Evolutionary conservation across 2,888 invertebrate genomes (phyloP), one percentile per base, ranked within the genome.

Genomic region (Drosophila merina): DNA sequence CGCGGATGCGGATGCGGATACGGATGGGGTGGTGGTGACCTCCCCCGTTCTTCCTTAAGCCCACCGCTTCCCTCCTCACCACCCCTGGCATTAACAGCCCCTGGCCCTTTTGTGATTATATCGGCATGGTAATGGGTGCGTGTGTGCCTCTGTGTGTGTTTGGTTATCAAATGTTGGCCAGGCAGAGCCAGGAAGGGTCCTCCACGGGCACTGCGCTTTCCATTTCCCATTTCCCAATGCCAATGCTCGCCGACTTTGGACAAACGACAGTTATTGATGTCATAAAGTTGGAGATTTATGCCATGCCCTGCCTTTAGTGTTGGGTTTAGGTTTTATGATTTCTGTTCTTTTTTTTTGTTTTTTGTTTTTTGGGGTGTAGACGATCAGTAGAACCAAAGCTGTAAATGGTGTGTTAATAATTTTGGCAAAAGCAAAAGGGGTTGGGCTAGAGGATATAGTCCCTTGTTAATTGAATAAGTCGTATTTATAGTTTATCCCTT

Each of bases 201-300:
- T 48, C 38, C 62, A 58, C 47, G 63, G 40, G 40, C 40, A 58
- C 52, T 69, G 76, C 78, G 78, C 75, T 81, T 72, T 72, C 58
- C 75, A 71, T 81, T 72, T 72, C 58, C 75, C 68, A 72, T 82
- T 58, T 69, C 14, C 50, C 68, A 50, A 30, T 36, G 36, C 44
- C 20, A 20, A 20, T 20, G 20, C 20, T 36, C 47, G 49, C 51
- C 44, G 51, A 58, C 69, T 70, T 51, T 50, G 68, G 72, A 51
- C 48, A 66, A 71, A 76, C 88, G 84, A 85, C 84, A 85, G 84
- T 85, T 85, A 85, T 85, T 85, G 84, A 84, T 85, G 84, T 88
- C 88, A 85, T 85, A 85, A 85, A 85, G 82, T 88, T 86, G 82
- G 64, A 88, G 85, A 85, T 85, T 85, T 85, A 85, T 88, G 84